Evolutionary conservation across 2,888 invertebrate species (phyloP).

Genomic region (Tetragonisca angustula): DNA sequence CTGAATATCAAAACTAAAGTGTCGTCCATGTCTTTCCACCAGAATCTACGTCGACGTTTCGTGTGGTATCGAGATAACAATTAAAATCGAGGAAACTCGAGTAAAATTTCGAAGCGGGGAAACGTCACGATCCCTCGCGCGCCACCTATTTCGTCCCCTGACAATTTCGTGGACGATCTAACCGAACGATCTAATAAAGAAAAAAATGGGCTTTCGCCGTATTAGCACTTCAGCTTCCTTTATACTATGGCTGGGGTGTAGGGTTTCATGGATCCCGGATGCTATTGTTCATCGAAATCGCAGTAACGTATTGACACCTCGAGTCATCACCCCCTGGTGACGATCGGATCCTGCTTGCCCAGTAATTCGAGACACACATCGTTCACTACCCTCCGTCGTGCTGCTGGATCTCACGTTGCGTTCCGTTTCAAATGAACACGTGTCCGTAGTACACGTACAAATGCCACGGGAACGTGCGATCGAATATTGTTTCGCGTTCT

Average conservation of each 20-base stretch:
- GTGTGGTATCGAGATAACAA: not conserved
- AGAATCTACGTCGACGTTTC: too few relatives aligned
- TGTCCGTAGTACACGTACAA: slow-evolving; percentile 61
- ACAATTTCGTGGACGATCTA: slow-evolving; percentile 13
- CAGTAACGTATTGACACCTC: slow-evolving; percentile 71
- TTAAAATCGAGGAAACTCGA: not conserved
- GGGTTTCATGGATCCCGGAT: slow-evolving; percentile 52
- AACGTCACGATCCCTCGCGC: not conserved
- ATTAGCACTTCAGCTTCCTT: slow-evolving; percentile 38
- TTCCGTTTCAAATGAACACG: slow-evolving; percentile 68
- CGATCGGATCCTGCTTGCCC: slow-evolving; percentile 58
- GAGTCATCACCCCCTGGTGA: slow-evolving; percentile 64
- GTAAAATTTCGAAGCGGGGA: not conserved
- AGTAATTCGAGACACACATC: slow-evolving; percentile 67
- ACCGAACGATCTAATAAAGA: slow-evolving; percentile 26
- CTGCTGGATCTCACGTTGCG: slow-evolving; percentile 68
- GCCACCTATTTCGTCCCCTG: not conserved
- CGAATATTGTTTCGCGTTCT: slow-evolving; percentile 53
- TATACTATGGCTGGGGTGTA: slow-evolving; percentile 31
- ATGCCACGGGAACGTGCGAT: slow-evolving; percentile 48
- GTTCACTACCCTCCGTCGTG: slow-evolving; percentile 51
- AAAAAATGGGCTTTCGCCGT: slow-evolving; percentile 7
- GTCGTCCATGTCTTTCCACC: too few relatives aligned
- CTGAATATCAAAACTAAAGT: too few relatives aligned
- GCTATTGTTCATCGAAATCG: slow-evolving; percentile 69